Evolutionary conservation across 2,888 invertebrate genomes (phyloP).

Genomic region (Uloborus plumipes): DNA sequence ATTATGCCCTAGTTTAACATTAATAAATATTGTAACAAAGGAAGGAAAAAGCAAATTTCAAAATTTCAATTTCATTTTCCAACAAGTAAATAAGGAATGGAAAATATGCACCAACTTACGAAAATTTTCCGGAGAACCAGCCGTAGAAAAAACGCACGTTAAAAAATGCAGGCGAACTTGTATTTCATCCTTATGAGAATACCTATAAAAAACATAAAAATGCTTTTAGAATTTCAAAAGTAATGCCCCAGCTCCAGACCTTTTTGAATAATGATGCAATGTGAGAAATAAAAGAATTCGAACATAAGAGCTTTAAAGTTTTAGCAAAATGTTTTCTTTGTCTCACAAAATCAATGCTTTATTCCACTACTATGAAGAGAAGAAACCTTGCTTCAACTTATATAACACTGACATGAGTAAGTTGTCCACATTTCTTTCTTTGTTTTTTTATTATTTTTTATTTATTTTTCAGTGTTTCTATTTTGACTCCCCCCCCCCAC

Average conservation of each 20-base stretch:
- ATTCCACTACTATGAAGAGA: no score
- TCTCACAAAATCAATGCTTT: no score
- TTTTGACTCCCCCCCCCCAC: no score
- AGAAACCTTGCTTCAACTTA: no score
- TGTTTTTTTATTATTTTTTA: no score
- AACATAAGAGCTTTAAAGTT: neutral
- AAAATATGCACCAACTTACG: conserved; percentile 70
- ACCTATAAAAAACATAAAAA: conserved; percentile 32
- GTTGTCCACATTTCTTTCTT: no score
- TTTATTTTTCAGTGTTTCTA: no score
- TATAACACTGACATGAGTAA: no score
- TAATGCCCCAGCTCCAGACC: neutral
- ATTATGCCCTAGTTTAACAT: neutral
- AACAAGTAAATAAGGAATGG: no score
- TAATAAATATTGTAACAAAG: neutral
- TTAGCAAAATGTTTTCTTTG: neutral
- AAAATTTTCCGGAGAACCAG: conserved; percentile 91
- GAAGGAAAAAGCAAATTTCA: neutral
- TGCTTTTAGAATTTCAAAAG: neutral
- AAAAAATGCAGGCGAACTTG: conserved; percentile 92
- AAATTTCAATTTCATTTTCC: no score
- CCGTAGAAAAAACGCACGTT: conserved; percentile 89
- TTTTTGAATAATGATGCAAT: neutral
- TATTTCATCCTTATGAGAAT: conserved; percentile 79
- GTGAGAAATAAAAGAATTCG: neutral